A percentile compares a stretch with the other conserved stretches of the same genome.
phyloP scores from a whole-genome alignment of 2,797 vertebrate species.

The Sebastiscus tertius region DNA sequence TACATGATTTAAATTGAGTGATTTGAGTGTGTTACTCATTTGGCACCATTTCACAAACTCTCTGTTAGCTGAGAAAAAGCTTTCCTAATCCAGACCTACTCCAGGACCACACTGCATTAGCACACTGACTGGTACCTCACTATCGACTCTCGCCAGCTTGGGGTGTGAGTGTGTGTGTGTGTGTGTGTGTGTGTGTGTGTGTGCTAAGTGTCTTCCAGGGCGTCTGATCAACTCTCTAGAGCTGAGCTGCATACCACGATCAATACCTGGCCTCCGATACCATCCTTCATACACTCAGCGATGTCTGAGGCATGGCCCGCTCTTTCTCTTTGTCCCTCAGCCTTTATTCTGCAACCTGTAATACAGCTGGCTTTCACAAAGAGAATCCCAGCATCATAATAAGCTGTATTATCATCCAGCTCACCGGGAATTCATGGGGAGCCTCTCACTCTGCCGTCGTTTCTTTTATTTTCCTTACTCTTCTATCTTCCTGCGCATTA shows the following conservation, averaged over 20 bases:
- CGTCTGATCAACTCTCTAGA: conserved; percentile 68
- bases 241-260: conserved; percentile 54
- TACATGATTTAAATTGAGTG: not conserved
- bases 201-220: conserved; percentile 39
- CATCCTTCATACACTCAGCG: conserved; percentile 49
- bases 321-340: conserved; percentile 34
- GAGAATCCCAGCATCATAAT: conserved; percentile 37
- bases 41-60: not conserved
- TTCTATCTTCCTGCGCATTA: conserved; percentile 40
- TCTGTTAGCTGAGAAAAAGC: not conserved
- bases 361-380: conserved; percentile 43
- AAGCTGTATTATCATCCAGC: conserved; percentile 51
- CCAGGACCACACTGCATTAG: conserved; percentile 40
- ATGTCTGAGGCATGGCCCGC: conserved; percentile 36
- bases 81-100: conserved; percentile 17
- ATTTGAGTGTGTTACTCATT: not conserved
- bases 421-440: conserved; percentile 36
- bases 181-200: conserved; percentile 5
- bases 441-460: conserved; percentile 18
- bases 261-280: conserved; percentile 61
- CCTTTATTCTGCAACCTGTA: conserved; percentile 46
- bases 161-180: not conserved
- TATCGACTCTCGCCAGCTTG: conserved; percentile 42
- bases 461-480: conserved; percentile 39
- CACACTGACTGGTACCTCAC: conserved; percentile 41